These are phyloP conservation scores for Tamias sibiricus DNA, from an alignment of 2,113 vertebrate genomes.

Conservation along the genomic window DNA sequence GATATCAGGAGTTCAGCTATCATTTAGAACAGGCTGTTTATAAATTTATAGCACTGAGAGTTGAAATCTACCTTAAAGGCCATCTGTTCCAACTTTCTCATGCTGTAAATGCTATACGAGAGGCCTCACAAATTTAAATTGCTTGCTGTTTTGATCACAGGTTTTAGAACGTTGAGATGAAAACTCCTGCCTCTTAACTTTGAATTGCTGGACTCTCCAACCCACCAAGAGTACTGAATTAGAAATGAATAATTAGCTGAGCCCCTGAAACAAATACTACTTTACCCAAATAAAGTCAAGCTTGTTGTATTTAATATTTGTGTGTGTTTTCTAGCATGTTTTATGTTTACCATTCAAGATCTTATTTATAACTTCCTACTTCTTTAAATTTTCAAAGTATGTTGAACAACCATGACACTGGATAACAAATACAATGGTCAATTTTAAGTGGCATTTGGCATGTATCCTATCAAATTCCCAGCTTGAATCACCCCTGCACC, in stretches of 20 bases:
- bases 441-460: neutral
- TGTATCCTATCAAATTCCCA: neutral
- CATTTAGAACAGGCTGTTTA: neutral
- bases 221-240: neutral
- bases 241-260: neutral
- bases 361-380: neutral
- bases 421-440: neutral
- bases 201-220: neutral
- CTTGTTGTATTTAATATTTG: neutral
- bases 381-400: neutral
- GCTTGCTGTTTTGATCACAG: neutral
- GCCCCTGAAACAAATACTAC: neutral
- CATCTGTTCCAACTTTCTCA: neutral
- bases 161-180: neutral
- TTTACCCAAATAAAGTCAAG: neutral
- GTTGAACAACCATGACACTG: neutral
- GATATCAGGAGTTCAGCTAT: neutral
- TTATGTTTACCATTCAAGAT: neutral
- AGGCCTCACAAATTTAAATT: neutral
- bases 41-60: constrained; percentile 3
- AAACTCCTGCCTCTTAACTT: neutral
- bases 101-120: neutral
- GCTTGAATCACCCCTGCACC: neutral
- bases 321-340: neutral
- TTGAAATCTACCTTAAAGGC: constrained; percentile 27